phyloP scores from a whole-genome alignment of 2,888 invertebrate genomes.

The Escarpia spicata region DNA sequence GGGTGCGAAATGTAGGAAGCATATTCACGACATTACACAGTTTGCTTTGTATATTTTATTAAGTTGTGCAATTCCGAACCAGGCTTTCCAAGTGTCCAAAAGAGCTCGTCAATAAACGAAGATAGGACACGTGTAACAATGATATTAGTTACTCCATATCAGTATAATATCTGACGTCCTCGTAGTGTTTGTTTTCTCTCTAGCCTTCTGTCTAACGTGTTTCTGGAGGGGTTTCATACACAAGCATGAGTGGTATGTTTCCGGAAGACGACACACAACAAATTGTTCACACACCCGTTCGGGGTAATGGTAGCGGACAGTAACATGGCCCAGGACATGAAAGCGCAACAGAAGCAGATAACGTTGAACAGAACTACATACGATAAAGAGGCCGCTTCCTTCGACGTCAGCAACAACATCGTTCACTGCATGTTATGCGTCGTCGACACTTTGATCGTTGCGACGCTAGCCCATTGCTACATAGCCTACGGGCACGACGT shows the following conservation, averaged over 20 bases:
- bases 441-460: conserved; percentile 2
- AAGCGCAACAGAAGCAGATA: not conserved
- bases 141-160: not conserved
- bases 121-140: not conserved
- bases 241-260: not conserved
- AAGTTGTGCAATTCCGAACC: too few species aligned
- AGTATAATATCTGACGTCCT: not conserved
- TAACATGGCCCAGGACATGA: not conserved
- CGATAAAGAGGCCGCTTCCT: not conserved
- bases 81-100: too few species aligned
- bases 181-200: not conserved
- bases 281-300: not conserved
- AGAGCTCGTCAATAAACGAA: not conserved
- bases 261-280: not conserved
- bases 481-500: not conserved
- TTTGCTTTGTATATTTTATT: too few species aligned
- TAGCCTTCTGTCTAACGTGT: not conserved
- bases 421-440: not conserved
- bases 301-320: not conserved
- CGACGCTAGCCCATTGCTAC: not conserved
- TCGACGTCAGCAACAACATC: not conserved
- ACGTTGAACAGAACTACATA: not conserved
- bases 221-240: not conserved
- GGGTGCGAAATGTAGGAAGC: not conserved
- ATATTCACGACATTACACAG: too few species aligned